Evolutionary conservation across 2,113 vertebrate genomes (phyloP).

Genomic region (Numenius arquata): DNA sequence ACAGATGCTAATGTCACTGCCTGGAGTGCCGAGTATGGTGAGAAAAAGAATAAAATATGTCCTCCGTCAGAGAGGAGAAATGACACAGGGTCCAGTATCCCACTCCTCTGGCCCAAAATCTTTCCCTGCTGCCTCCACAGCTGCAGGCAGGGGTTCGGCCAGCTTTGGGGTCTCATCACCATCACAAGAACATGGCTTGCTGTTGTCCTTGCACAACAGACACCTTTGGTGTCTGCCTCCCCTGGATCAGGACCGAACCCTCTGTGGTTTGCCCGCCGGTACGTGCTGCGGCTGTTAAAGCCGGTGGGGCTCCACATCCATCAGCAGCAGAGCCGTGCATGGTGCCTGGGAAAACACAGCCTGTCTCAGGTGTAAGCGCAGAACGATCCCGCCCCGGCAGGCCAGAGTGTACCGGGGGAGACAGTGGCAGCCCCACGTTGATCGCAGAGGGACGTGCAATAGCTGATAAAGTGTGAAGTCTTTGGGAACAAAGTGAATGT

Average conservation of each 20-base stretch:
- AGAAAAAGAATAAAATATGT: fast-evolving
- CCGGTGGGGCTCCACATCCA: fast-evolving
- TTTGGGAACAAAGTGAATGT: background rate
- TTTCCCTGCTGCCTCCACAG: background rate
- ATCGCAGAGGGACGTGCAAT: fast-evolving
- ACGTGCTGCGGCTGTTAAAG: fast-evolving
- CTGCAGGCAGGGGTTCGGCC: fast-evolving
- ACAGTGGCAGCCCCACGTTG: fast-evolving
- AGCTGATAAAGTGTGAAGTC: background rate
- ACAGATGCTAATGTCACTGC: background rate
- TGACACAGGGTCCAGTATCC: background rate
- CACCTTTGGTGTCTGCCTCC: background rate
- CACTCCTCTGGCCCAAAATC: background rate
- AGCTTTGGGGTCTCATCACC: fast-evolving
- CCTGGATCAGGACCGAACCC: background rate
- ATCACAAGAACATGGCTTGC: fast-evolving
- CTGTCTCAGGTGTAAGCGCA: fast-evolving
- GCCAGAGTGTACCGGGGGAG: fast-evolving
- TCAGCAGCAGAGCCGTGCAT: background rate
- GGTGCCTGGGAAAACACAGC: background rate
- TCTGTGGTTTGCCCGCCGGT: fast-evolving
- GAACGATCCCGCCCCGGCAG: fast-evolving
- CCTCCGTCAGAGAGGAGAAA: background rate
- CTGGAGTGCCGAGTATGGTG: fast-evolving
- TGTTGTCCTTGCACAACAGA: background rate